Base-by-base conservation (phyloP, 2,113 vertebrate genomes). In the Actenoides hombroni region DNA sequence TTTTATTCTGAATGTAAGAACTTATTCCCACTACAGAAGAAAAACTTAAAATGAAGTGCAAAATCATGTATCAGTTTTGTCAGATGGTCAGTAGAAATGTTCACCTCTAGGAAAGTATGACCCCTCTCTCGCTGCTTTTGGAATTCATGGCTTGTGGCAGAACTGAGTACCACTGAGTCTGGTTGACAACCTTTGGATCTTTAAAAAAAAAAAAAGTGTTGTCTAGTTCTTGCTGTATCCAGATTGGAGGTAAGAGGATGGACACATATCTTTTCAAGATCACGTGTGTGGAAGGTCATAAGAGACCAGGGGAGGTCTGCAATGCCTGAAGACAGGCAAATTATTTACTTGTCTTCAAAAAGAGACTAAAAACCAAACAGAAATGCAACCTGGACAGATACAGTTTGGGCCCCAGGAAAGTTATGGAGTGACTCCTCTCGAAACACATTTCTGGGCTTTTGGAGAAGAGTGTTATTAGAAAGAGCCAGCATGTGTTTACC, bases 281-380 rank as follows among this genome's bases (percentile, higher is more conserved):
- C 9, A 5, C 16, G 25, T 15, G 2, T 42, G n/a, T 73, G 39
- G 24, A 77, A 83, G 4, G 8, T n/a, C 6, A 0, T 71, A 39
- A 39, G 14, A 86, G 24, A 80, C 14, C 18, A 31, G 15, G 26
- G 19, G 8, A 68, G 9, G 11, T 31, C 26, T 61, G 13, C 37
- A 75, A 2, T 44, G 5, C 20, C 14, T 56, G 37, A 84, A 81
- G 49, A 74, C 4, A 46, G 7, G 19, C 8, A n/a, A 77, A 42
- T 31, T 0, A 31, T 49, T 63, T 40, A 13, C 0, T 0, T 1
- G 1, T 46, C 33, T 70, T 94, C 39, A 40, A 57, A 64, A 60
- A 64, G 29, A 57, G 9, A 44, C 6, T 35, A 31, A 26, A 56
- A 69, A 46, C 46, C 18, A 64, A n/a, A 6, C 6, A 39, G 14